phyloP scores from a whole-genome alignment of 2,888 invertebrate species.

The Hipparchia sbordonii region DNA sequence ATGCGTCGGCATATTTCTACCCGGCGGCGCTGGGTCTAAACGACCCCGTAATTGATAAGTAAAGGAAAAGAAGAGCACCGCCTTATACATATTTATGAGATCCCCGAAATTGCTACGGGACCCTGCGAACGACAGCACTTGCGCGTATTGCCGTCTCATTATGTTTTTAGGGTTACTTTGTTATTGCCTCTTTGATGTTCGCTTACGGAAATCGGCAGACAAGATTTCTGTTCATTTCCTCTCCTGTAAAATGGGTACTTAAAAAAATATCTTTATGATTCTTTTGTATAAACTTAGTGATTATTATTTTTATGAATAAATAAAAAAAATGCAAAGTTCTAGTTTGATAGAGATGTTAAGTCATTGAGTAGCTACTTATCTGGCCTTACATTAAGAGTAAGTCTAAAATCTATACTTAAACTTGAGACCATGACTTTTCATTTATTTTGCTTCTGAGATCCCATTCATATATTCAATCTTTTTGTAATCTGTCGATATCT shows the following conservation, averaged over 20 bases:
- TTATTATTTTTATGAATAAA: no score
- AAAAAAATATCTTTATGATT: no score
- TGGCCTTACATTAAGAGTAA: no score
- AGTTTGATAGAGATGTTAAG: no score
- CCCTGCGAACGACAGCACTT: slow-evolving; percentile 80
- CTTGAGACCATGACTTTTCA: no score
- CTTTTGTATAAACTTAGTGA: no score
- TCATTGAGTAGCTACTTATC: no score
- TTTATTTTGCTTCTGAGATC: no score
- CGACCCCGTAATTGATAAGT: slow-evolving; percentile 82
- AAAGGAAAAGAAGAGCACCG: slow-evolving; percentile 80
- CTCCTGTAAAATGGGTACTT: neutral
- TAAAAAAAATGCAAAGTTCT: no score
- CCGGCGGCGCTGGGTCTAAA: slow-evolving; percentile 69
- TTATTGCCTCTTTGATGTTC: slow-evolving; percentile 78
- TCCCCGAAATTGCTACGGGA: slow-evolving; percentile 77
- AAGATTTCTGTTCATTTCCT: slow-evolving; percentile 55
- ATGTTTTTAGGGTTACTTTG: slow-evolving; percentile 79
- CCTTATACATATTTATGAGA: slow-evolving; percentile 82
- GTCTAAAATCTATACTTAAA: no score
- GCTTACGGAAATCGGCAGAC: slow-evolving; percentile 62
- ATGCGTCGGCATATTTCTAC: slow-evolving; percentile 58
- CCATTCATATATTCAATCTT: no score
- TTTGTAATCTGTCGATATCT: no score
- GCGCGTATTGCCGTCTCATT: slow-evolving; percentile 74